These are phyloP conservation scores for Poeciliopsis turneri DNA, from an alignment of 2,797 vertebrate species.

Conservation along the genomic window DNA sequence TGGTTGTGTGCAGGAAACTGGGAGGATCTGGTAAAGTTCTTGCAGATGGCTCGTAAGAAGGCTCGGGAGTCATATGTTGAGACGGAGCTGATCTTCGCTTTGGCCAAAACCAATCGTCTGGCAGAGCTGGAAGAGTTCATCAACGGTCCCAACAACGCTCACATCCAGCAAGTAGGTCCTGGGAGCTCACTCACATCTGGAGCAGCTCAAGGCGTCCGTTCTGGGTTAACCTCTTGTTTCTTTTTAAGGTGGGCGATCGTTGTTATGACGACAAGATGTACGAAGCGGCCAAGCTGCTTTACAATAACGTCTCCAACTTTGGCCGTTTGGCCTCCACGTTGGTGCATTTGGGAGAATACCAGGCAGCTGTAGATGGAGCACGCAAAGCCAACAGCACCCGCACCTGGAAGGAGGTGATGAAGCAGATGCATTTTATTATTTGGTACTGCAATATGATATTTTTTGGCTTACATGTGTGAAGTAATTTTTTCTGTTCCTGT, in stretches of 20 bases:
- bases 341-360: slow-evolving; percentile 92
- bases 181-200: not conserved
- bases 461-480: not conserved
- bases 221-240: not conserved
- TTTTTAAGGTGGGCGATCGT: slow-evolving; percentile 88
- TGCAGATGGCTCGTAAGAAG: slow-evolving; percentile 96
- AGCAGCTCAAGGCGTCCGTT: not conserved
- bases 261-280: slow-evolving; percentile 95
- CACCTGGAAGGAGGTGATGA: slow-evolving; percentile 92
- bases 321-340: slow-evolving; percentile 91
- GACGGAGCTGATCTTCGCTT: slow-evolving; percentile 93
- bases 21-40: slow-evolving; percentile 95
- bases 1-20: slow-evolving; percentile 84
- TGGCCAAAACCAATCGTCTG: slow-evolving; percentile 94
- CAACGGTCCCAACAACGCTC: slow-evolving; percentile 98
- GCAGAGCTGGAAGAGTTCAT: slow-evolving; percentile 98
- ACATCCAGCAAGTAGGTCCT: slow-evolving; percentile 93
- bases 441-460: not conserved
- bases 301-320: slow-evolving; percentile 92
- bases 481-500: slow-evolving; percentile 13
- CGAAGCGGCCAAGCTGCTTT: slow-evolving; percentile 90
- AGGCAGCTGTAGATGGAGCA: slow-evolving; percentile 92
- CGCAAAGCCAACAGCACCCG: slow-evolving; percentile 93
- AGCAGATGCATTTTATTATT: not conserved
- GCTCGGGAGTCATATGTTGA: slow-evolving; percentile 91